These are phyloP conservation scores for Drosophila ogumai DNA, from an alignment of 1,140 invertebrate species.

Conservation along the genomic window DNA sequence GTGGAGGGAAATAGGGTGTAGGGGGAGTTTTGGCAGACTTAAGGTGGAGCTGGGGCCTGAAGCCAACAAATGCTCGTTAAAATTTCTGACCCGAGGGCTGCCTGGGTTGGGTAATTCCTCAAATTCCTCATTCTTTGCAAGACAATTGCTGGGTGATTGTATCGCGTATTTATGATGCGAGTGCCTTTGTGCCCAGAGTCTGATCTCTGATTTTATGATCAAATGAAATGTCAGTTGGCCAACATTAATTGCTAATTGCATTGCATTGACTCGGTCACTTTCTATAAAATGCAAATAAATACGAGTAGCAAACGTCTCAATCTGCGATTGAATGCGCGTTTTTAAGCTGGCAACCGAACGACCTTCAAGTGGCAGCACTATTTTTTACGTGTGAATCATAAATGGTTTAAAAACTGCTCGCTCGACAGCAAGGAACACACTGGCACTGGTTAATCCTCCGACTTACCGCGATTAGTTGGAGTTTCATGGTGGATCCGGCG, in stretches of 20 bases:
- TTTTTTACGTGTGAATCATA: constrained; percentile 35
- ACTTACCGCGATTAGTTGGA: constrained; percentile 74
- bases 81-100: constrained; percentile 70
- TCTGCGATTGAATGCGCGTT: constrained; percentile 21
- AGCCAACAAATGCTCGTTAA: constrained; percentile 63
- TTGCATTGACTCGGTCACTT: constrained; percentile 67
- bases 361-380: constrained; percentile 44
- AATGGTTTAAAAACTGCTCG: constrained; percentile 10
- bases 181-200: constrained; percentile 12
- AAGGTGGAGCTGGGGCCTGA: constrained; percentile 43
- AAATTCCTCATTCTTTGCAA: constrained; percentile 63
- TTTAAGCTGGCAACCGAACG: constrained; percentile 64
- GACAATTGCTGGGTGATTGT: constrained; percentile 65
- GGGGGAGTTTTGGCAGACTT: constrained; percentile 46
- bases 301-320: constrained; percentile 43
- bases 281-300: constrained; percentile 77
- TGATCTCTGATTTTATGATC: constrained; percentile 29
- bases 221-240: constrained; percentile 69
- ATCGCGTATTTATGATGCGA: constrained; percentile 65
- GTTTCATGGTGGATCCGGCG: constrained; percentile 48
- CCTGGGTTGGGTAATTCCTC: constrained; percentile 64
- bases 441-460: constrained; percentile 4
- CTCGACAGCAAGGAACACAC: constrained; percentile 16
- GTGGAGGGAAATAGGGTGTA: background rate
- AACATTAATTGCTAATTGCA: constrained; percentile 74